Base-by-base conservation (phyloP, 2,113 vertebrate species). In the Channa argus region DNA sequence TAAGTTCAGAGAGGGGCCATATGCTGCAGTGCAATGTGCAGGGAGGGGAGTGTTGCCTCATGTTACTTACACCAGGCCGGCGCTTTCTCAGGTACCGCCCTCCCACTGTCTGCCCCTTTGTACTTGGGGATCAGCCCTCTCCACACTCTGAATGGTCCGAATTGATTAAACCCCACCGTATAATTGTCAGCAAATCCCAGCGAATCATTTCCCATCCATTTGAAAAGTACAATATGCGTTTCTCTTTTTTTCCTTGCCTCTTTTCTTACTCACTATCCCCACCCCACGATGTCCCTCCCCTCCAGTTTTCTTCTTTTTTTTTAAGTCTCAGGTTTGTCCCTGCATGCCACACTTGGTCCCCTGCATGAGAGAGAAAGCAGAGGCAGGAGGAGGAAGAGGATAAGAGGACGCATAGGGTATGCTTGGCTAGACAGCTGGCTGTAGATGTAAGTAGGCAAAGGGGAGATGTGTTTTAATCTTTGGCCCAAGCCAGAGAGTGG, bases 1-100 rank as follows among this genome's bases (percentile, higher is more conserved):
- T 97, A 97, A 97, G 93, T 97, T 97, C 96, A 96, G 95, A 96
- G 95, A 95, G 94, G 95, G 95, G 96, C 96, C 97, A 96, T 97
- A 97, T 97, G 96, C 96, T 64, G 93, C 92, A 65, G 92, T 95
- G 93, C 94, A 91, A 94, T 95, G 95, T 92, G 93, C 86, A 90
- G 94, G 92, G 94, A 93, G 95, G 93, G 93, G 92, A 90, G 91
- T 90, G 91, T 92, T 91, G 91, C 92, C 93, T 95, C 96, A 95
- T 91, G 91, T 94, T 95, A 96, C 96, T 97, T 98, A 96, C 95
- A 96, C 93, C 96, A 94, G 89, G 95, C 94, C 91, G 93, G 94
- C 94, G 95, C 94, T 96, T 97, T 96, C 95, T 96, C 96, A 97
- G 96, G 96, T 97, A 95, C 94, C 93, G 94, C 94, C 94, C 95